phyloP scores from a whole-genome alignment of 2,113 vertebrate genomes.

The Excalfactoria chinensis region DNA sequence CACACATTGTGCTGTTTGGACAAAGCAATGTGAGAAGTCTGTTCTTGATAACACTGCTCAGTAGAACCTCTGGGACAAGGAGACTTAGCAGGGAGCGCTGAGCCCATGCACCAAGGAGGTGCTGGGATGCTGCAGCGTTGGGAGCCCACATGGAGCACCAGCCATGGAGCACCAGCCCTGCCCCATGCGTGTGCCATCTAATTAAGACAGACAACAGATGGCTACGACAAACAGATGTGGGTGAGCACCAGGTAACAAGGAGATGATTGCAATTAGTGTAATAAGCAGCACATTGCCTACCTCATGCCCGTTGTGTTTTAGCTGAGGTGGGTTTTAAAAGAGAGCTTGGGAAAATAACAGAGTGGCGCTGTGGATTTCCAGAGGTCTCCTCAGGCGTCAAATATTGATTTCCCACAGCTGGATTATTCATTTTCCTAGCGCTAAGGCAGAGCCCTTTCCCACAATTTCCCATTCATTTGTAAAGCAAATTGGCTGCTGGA shows the following conservation, averaged over 20 bases:
- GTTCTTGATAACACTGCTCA: background rate
- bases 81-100: background rate
- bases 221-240: slow-evolving; percentile 7
- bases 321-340: background rate
- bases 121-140: background rate
- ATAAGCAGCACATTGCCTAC: slow-evolving; percentile 13
- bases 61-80: background rate
- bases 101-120: background rate
- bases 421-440: background rate
- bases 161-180: background rate
- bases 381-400: background rate
- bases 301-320: background rate
- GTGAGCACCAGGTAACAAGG: slow-evolving; percentile 42
- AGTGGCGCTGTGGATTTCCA: background rate
- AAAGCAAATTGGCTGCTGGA: slow-evolving; percentile 6
- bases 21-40: background rate
- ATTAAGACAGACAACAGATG: slow-evolving; percentile 46
- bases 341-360: background rate
- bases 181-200: background rate
- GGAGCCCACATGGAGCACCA: background rate
- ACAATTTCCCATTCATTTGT: background rate
- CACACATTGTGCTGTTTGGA: background rate
- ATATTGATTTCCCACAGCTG: background rate
- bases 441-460: background rate
- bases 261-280: slow-evolving; percentile 48